These are phyloP conservation scores for Phalacrocorax brasilianus DNA, from an alignment of 2,113 vertebrate species.

Conservation along the genomic window DNA sequence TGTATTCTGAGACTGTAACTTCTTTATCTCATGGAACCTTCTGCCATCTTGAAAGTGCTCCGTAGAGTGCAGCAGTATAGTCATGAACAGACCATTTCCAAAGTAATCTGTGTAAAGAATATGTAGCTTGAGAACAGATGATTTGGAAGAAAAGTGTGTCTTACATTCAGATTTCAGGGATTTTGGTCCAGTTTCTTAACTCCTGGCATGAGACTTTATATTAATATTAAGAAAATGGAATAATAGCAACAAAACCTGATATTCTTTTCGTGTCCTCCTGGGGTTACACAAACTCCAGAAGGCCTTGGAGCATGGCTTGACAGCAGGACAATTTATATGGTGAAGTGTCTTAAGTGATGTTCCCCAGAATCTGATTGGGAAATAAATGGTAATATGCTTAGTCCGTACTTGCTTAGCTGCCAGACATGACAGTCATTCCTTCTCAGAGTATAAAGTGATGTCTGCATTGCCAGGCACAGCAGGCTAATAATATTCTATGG, in stretches of 20 bases:
- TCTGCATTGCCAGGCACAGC: slow-evolving; percentile 48
- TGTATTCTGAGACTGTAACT: not conserved
- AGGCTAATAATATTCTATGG: not conserved
- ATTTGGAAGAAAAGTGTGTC: not conserved
- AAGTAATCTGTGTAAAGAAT: not conserved
- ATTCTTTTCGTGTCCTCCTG: not conserved
- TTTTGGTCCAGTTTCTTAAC: not conserved
- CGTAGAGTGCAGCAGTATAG: not conserved
- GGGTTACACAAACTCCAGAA: not conserved
- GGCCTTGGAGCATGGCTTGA: not conserved
- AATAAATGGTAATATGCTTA: slow-evolving; percentile 10
- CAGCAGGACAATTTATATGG: not conserved
- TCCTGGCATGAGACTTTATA: not conserved
- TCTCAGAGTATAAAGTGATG: not conserved
- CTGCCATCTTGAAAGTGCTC: not conserved
- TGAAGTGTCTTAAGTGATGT: slow-evolving; percentile 8
- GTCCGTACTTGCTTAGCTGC: slow-evolving; percentile 12
- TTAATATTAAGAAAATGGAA: not conserved
- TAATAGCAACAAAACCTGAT: not conserved
- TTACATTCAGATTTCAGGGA: not conserved
- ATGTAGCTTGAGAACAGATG: not conserved
- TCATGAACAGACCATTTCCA: not conserved
- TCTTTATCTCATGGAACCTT: not conserved
- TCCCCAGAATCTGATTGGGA: slow-evolving; percentile 27
- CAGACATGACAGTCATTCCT: slow-evolving; percentile 17